phyloP scores from a whole-genome alignment of 2,888 invertebrate species.

The Adelphocoris suturalis region DNA sequence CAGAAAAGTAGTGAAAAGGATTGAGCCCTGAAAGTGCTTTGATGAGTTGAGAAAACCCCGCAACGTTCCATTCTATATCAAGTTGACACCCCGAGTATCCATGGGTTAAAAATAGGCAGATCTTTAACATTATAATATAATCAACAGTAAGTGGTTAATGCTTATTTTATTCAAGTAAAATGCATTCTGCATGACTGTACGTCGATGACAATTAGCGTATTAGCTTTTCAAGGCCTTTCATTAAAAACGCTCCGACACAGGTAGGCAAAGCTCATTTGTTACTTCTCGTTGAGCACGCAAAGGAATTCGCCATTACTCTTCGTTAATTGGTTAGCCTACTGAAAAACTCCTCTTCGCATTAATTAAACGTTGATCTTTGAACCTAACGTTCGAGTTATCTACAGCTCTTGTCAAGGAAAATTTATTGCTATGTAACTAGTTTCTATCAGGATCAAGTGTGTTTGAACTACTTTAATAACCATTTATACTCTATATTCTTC shows the following conservation, averaged over 20 bases:
- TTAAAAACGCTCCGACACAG: constrained; percentile 17
- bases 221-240: constrained; percentile 35
- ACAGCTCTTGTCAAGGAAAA: neutral
- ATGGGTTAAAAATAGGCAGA: too few relatives aligned
- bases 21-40: too few relatives aligned
- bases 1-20: too few relatives aligned
- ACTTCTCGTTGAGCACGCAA: constrained; percentile 51
- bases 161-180: neutral
- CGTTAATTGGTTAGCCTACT: constrained; percentile 48
- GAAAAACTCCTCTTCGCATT: constrained; percentile 19
- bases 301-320: constrained; percentile 55
- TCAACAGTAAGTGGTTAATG: too few relatives aligned
- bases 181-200: neutral
- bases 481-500: neutral
- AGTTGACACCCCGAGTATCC: too few relatives aligned
- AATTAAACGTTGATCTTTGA: constrained; percentile 27
- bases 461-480: neutral
- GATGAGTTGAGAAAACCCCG: too few relatives aligned
- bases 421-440: neutral
- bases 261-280: constrained; percentile 49
- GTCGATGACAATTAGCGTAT: constrained; percentile 52
- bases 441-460: neutral
- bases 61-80: too few relatives aligned
- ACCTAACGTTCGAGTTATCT: constrained; percentile 11
- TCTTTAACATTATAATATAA: too few relatives aligned